phyloP scores from a whole-genome alignment of 2,888 invertebrate genomes.

The Folsomia manolachei region DNA sequence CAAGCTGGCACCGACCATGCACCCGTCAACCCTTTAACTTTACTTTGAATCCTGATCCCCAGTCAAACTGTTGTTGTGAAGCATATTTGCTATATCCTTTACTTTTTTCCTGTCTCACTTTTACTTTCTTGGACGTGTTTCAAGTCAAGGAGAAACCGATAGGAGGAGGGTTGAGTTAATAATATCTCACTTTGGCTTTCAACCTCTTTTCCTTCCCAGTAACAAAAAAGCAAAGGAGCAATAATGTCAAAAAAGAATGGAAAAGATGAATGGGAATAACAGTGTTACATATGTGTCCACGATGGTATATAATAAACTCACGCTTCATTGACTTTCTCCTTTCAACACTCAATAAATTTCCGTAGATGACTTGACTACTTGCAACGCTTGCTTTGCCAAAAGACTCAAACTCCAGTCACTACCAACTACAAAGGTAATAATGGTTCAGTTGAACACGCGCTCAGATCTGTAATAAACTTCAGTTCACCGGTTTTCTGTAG shows the following conservation, averaged over 20 bases:
- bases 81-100: not conserved
- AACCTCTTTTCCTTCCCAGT: not conserved
- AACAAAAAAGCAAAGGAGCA: not conserved
- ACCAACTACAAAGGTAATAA: not conserved
- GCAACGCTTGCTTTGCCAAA: not conserved
- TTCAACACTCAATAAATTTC: slow-evolving; percentile 19
- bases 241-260: not conserved
- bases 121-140: not conserved
- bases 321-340: slow-evolving; percentile 14
- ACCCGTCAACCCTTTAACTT: no score
- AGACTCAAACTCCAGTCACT: not conserved
- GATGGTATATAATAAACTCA: slow-evolving; percentile 4
- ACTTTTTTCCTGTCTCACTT: no score
- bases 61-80: not conserved
- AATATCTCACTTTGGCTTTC: not conserved
- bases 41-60: not conserved
- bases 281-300: slow-evolving; percentile 15
- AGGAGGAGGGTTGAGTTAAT: not conserved
- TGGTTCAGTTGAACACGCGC: not conserved
- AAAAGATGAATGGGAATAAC: slow-evolving; percentile 19
- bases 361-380: not conserved
- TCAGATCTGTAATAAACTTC: not conserved
- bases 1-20: not conserved
- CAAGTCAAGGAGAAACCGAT: not conserved
- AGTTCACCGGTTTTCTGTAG: not conserved